phyloP scores from a whole-genome alignment of 2,888 invertebrate genomes.

The Epinotia demarniana region DNA sequence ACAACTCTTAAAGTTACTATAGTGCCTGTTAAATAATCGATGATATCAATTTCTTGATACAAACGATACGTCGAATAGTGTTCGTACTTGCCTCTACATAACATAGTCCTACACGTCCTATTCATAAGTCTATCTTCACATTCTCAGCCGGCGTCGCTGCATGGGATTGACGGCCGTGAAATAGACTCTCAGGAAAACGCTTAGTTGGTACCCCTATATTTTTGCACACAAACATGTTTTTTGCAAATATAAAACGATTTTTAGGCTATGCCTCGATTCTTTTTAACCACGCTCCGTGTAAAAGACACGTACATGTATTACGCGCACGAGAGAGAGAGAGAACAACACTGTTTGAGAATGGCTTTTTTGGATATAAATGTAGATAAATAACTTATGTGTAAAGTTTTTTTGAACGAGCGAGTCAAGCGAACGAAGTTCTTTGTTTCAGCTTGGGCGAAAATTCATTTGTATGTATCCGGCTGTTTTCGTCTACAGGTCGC shows the following conservation, averaged over 20 bases:
- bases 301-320: too few species aligned
- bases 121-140: constrained; percentile 9
- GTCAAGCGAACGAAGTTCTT: too few species aligned
- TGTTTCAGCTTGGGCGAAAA: too few species aligned
- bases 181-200: constrained; percentile 63
- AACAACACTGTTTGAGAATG: too few species aligned
- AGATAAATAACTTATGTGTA: not conserved
- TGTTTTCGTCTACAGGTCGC: too few species aligned
- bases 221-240: not conserved
- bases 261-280: not conserved
- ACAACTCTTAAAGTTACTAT: not conserved
- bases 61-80: not conserved
- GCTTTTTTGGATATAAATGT: too few species aligned
- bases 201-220: constrained; percentile 11
- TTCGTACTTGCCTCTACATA: not conserved
- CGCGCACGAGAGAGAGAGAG: too few species aligned
- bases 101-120: not conserved
- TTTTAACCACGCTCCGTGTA: not conserved
- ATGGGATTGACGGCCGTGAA: constrained; percentile 66
- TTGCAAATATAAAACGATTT: not conserved
- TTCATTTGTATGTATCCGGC: too few species aligned
- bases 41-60: not conserved
- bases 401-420: not conserved
- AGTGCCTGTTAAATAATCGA: not conserved
- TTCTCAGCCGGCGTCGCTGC: constrained; percentile 12